Percentiles rank a stretch among this genome's conserved stretches.
These are phyloP conservation scores for Gymnarchus niloticus DNA, from an alignment of 2,113 vertebrate genomes.

Conservation along the genomic window DNA sequence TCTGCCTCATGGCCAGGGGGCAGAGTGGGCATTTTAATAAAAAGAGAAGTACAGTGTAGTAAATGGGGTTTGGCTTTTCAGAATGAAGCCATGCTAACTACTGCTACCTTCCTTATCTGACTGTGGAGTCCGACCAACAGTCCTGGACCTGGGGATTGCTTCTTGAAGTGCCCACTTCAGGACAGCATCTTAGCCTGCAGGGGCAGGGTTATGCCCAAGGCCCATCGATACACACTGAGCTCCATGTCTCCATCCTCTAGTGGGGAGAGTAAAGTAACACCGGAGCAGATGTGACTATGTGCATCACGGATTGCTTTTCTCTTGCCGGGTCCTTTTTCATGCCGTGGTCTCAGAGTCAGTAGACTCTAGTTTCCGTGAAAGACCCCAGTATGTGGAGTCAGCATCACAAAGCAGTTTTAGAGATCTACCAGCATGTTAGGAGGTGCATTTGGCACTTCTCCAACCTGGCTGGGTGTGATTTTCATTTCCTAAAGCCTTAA, in stretches of 20 bases:
- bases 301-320: background rate
- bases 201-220: background rate
- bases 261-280: background rate
- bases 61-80: background rate
- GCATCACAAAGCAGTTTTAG: background rate
- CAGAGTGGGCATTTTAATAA: slow-evolving; percentile 43
- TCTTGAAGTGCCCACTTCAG: background rate
- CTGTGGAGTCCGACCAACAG: background rate
- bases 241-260: background rate
- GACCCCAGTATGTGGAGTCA: background rate
- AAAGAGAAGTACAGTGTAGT: background rate
- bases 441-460: background rate
- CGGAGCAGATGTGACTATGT: background rate
- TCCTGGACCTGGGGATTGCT: background rate
- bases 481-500: background rate
- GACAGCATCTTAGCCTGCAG: background rate
- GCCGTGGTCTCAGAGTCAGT: background rate
- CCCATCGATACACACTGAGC: background rate
- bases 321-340: background rate
- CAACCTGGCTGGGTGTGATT: background rate
- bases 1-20: slow-evolving; percentile 52
- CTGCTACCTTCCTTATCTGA: background rate
- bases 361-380: background rate
- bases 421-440: background rate
- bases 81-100: too few relatives aligned